A percentile compares a stretch with the other conserved stretches of the same genome.
phyloP scores from a whole-genome alignment of 2,113 vertebrate species.

The Rhodinocichla rosea region DNA sequence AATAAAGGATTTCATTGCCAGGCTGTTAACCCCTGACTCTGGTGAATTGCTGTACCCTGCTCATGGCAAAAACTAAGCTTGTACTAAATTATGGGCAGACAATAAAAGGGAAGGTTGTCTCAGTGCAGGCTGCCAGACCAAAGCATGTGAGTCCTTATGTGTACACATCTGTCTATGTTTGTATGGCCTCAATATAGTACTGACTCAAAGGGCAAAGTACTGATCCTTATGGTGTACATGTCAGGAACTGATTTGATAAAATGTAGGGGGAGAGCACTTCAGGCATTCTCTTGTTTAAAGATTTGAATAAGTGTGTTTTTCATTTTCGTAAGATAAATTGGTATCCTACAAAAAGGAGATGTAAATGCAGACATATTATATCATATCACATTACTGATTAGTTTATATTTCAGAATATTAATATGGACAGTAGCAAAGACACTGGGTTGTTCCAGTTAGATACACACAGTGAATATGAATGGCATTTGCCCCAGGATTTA shows the following conservation, averaged over 20 bases:
- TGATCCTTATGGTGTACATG: background rate
- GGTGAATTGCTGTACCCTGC: background rate
- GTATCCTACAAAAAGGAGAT: background rate
- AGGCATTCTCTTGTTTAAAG: background rate
- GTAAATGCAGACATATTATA: background rate
- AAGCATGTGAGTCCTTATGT: fast-evolving
- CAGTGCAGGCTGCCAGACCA: background rate
- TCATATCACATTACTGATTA: background rate
- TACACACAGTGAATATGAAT: background rate
- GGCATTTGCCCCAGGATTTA: slow-evolving; percentile 1
- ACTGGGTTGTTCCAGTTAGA: background rate
- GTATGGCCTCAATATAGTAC: background rate
- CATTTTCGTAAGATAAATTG: background rate
- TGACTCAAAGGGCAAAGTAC: background rate
- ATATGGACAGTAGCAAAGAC: background rate
- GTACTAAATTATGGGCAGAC: background rate
- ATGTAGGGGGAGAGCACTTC: background rate
- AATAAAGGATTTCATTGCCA: background rate
- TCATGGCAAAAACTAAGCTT: background rate
- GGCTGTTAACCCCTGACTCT: background rate
- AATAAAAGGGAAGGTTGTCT: background rate
- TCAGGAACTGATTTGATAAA: background rate
- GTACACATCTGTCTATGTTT: background rate
- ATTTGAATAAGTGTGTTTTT: background rate
- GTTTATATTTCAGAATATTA: background rate